phyloP scores from a whole-genome alignment of 2,113 vertebrate genomes.

The Hypocryptadius cinnamomeus region DNA sequence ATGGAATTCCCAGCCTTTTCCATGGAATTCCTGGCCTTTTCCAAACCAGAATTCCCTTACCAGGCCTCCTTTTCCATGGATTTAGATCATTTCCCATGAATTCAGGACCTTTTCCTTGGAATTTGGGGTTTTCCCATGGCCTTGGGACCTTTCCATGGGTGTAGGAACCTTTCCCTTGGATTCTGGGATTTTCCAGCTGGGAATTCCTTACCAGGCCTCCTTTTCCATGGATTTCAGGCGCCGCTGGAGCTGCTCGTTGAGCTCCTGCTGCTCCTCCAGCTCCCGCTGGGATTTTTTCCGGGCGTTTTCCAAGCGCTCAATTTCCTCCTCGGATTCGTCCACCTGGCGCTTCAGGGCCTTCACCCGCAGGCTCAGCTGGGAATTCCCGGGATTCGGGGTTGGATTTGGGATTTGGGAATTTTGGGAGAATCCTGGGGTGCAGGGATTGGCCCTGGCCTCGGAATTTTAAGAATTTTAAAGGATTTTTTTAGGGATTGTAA shows the following conservation, averaged over 20 bases:
- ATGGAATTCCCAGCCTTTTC: no score
- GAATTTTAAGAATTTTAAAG: background rate
- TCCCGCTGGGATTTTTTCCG: constrained; percentile 87
- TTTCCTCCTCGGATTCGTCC: constrained; percentile 89
- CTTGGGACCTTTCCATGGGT: background rate
- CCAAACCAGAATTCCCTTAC: background rate
- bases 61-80: background rate
- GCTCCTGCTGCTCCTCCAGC: constrained; percentile 89
- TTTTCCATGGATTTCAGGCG: constrained; percentile 83
- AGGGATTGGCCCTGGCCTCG: background rate
- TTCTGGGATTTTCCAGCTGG: background rate
- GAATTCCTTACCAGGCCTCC: constrained; percentile 79
- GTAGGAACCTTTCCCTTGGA: background rate
- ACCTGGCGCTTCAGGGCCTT: constrained; percentile 94
- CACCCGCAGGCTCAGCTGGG: constrained; percentile 83
- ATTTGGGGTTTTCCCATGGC: background rate
- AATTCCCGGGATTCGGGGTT: background rate
- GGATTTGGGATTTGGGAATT: background rate
- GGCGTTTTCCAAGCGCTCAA: constrained; percentile 82
- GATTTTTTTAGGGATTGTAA: background rate
- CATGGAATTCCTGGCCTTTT: background rate
- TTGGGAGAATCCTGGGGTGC: background rate
- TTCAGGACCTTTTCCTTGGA: background rate
- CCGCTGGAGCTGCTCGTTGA: constrained; percentile 83
- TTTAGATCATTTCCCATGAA: background rate